These are phyloP conservation scores for Malaclemys terrapin DNA, from an alignment of 2,113 vertebrate species.

Conservation along the genomic window DNA sequence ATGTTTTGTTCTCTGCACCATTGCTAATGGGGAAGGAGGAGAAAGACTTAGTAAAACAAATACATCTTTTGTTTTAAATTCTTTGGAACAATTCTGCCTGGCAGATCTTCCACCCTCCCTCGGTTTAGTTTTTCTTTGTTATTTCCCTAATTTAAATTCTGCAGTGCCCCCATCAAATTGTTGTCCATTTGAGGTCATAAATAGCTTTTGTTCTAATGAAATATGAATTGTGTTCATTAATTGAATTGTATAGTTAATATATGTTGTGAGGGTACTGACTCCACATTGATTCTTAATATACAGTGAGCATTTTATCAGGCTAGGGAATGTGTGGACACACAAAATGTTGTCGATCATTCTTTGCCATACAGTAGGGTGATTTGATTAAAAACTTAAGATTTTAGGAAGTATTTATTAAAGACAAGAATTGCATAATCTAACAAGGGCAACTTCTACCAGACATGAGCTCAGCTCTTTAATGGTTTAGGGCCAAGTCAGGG, in stretches of 20 bases:
- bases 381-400: background rate
- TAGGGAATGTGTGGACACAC: background rate
- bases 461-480: background rate
- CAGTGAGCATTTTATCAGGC: conserved; percentile 34
- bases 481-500: conserved; percentile 45
- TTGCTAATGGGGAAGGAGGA: conserved; percentile 51
- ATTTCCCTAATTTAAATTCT: conserved; percentile 73
- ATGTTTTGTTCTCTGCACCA: conserved; percentile 54
- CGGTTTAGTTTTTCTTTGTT: conserved; percentile 73
- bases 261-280: conserved; percentile 53
- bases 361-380: conserved; percentile 16
- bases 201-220: conserved; percentile 75
- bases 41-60: conserved; percentile 63
- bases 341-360: conserved; percentile 44
- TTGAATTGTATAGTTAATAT: conserved; percentile 61
- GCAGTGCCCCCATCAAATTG: conserved; percentile 63
- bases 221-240: conserved; percentile 75
- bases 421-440: conserved; percentile 30
- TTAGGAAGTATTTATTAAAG: conserved; percentile 28
- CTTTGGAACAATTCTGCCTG: conserved; percentile 72
- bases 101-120: conserved; percentile 35
- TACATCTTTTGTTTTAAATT: conserved; percentile 68
- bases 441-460: conserved; percentile 9
- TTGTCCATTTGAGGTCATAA: conserved; percentile 75
- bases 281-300: conserved; percentile 20